These are phyloP conservation scores for Coryphaenoides rupestris DNA, from an alignment of 2,113 vertebrate genomes.

Conservation along the genomic window DNA sequence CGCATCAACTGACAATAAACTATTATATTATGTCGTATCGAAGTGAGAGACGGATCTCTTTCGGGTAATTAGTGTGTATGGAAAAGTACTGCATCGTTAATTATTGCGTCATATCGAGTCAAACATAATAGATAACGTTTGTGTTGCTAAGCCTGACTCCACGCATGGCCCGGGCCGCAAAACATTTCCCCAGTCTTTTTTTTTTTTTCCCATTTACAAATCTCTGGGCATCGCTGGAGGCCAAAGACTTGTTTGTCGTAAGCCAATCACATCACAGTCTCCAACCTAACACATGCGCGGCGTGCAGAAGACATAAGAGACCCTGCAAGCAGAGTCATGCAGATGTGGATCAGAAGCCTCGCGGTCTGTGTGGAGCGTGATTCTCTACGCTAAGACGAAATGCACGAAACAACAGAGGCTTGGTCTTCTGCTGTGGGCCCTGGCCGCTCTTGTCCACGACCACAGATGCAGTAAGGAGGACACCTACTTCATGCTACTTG, in stretches of 20 bases:
- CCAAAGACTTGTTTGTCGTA: background rate
- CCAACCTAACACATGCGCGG: conserved; percentile 8
- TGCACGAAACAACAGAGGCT: background rate
- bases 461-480: conserved; percentile 21
- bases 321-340: conserved; percentile 20
- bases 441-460: conserved; percentile 18
- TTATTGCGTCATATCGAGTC: too few relatives aligned
- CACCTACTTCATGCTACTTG: too few relatives aligned
- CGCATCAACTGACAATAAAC: too few relatives aligned
- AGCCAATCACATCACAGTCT: conserved; percentile 34
- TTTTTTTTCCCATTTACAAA: too few relatives aligned
- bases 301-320: conserved; percentile 11
- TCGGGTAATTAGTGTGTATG: too few relatives aligned
- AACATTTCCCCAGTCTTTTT: background rate
- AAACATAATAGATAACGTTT: too few relatives aligned
- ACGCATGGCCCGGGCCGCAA: too few relatives aligned
- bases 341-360: background rate
- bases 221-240: too few relatives aligned
- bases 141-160: too few relatives aligned
- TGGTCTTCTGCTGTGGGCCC: background rate
- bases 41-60: too few relatives aligned
- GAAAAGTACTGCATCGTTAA: too few relatives aligned
- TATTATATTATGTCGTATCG: too few relatives aligned
- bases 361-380: background rate
- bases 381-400: background rate